phyloP scores from a whole-genome alignment of 2,113 vertebrate species.

The Centropus unirufus region DNA sequence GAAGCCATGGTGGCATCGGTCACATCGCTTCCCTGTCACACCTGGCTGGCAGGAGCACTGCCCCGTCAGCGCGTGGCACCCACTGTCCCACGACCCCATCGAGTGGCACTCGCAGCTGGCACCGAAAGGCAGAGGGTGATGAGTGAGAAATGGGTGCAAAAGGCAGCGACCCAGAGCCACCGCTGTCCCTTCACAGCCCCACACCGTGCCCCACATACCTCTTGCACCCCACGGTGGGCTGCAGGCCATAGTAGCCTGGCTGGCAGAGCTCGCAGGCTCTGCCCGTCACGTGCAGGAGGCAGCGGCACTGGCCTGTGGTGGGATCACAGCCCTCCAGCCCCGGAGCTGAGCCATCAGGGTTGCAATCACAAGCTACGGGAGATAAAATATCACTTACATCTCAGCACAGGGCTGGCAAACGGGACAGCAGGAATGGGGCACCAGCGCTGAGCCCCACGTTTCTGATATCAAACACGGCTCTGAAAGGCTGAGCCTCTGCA shows the following conservation, averaged over 20 bases:
- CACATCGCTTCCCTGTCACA: constrained; percentile 80
- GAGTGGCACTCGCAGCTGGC: constrained; percentile 87
- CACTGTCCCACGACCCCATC: constrained; percentile 74
- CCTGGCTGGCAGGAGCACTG: constrained; percentile 87
- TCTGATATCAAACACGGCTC: neutral
- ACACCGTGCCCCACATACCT: constrained; percentile 62
- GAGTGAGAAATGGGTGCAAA: fast-evolving
- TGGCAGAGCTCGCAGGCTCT: constrained; percentile 84
- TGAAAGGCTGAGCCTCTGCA: neutral
- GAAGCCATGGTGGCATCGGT: constrained; percentile 83
- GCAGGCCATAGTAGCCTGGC: constrained; percentile 84
- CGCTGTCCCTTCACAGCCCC: neutral
- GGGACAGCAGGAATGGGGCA: neutral
- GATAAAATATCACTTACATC: neutral
- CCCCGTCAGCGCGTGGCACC: constrained; percentile 83
- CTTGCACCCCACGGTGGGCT: constrained; percentile 79
- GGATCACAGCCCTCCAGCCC: constrained; percentile 77
- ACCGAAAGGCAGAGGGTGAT: neutral
- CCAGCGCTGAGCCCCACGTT: fast-evolving
- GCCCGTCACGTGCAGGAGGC: constrained; percentile 82
- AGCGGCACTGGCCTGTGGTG: constrained; percentile 82
- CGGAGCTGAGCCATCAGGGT: constrained; percentile 66
- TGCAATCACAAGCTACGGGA: constrained; percentile 85
- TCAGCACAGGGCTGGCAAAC: neutral
- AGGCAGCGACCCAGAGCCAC: neutral